Base-by-base conservation (phyloP, 2,888 invertebrate genomes). In the Tridacna gigas region DNA sequence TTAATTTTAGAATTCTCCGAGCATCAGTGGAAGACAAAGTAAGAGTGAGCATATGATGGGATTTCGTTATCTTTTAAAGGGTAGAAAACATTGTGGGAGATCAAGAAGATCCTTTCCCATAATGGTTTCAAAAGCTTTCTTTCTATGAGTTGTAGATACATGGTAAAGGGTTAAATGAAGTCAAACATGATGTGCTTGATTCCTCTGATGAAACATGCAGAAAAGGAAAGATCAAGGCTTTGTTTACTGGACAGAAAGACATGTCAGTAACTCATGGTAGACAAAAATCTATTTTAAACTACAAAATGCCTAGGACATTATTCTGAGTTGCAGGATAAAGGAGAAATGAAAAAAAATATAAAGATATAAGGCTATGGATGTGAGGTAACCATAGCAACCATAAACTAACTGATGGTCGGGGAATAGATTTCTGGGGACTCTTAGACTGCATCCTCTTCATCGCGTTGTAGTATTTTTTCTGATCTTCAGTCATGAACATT, bases 401-500 rank as follows among this genome's bases (percentile, higher is more conserved):
- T 63, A 71, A 83, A 88, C 95, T 96, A 96, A 99, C 99, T 96
- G 97, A 97, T 91, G 99, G 99, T 95, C 98, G 97, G 89, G 99
- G 99, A 95, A 98, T 99, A 90, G 99, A 99, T 96, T 99, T 99
- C 95, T 99, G 96, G 84, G 99, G 99, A 95, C 99, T 98, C 95
- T 99, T 99, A 81, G 98, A 98, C 92, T 98, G 98, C 98, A 99
- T 99, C 96, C 99, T 99, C 96, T 99, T 99, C 99, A 99, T 99
- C 86, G 99, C 99, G 95, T 98, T 99, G 96, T 99, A 99, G 96
- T 99, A 99, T 96, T 99, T 99, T 96, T 99, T 99, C 96, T 99
- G 99, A 96, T 99, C 99, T 95, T 99, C 99, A 93, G 99, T 99
- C 99, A 99, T 99, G 96, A 99, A 99, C 98, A 99, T 98, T 96